These are phyloP conservation scores for Molanna angustata DNA, from an alignment of 2,888 invertebrate species.

Conservation along the genomic window DNA sequence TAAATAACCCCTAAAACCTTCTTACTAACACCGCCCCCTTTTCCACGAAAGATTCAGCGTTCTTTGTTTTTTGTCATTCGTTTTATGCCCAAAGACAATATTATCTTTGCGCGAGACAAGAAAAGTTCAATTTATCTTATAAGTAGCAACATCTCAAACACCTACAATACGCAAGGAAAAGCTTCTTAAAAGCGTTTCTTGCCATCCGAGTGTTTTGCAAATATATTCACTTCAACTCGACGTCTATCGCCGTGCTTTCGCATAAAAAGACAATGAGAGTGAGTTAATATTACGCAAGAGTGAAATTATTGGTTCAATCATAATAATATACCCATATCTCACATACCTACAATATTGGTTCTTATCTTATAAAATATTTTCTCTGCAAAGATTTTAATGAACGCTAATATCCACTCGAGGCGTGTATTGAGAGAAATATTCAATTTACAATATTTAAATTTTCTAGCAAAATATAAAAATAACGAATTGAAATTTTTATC, in stretches of 20 bases:
- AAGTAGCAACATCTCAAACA: conserved; percentile 12
- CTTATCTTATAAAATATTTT: no score
- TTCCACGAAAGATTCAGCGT: conserved; percentile 1
- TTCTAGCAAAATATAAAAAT: no score
- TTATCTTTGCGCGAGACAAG: conserved; percentile 9
- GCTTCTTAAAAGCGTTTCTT: conserved; percentile 9
- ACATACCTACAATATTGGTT: no score
- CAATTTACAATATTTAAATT: no score
- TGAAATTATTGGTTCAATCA: no score
- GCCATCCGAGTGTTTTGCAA: conserved; percentile 12
- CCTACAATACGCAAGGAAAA: conserved; percentile 6
- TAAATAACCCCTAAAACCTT: neutral
- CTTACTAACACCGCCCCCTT: neutral
- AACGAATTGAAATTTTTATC: no score
- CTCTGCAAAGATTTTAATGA: no score
- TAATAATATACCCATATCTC: no score
- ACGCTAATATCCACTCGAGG: no score
- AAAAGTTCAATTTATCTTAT: conserved; percentile 11
- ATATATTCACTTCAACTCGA: conserved; percentile 4
- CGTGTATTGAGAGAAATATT: no score
- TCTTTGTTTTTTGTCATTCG: conserved; percentile 16
- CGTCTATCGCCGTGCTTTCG: neutral
- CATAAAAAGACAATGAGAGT: neutral
- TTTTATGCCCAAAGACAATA: conserved; percentile 17
- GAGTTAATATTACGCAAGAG: neutral